Evolutionary conservation across 2,797 vertebrate genomes (phyloP), one percentile per base, ranked within the genome.

Genomic region (Schizopygopsis pylzovi): DNA sequence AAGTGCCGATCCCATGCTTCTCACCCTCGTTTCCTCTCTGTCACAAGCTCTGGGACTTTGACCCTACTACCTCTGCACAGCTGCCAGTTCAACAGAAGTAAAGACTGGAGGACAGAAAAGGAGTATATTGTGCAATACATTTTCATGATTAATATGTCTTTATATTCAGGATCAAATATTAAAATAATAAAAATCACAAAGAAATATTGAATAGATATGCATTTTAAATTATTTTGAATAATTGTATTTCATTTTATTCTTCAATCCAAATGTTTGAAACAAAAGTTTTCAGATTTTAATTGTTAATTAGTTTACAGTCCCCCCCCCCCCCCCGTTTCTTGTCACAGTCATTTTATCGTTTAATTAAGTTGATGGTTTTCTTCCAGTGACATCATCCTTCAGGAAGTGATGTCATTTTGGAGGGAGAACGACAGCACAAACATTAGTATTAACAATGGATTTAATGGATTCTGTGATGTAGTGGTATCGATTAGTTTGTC

Each of bases 21-120:
- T 92, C 90, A 86, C 92, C 89, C 91, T 84, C 79, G 83, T 84
- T 93, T 94, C 92, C 91, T 90, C 80, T 81, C 63, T 87, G 81
- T 90, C 81, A 88, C 78, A 79, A 86, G 79, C 86, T 85, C 83
- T 87, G 89, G 86, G 88, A 91, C 88, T 88, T 79, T 68, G 56
- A 90, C 71, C 71, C 6, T 68, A 52, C n/a, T 68, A 43, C 22
- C 49, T 72, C 45, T 37, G 43, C 18, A 75, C 54, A 83, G 52
- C 25, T 75, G 54, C 47, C 63, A 72, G 54, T 7, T 13, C 20
- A 37, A 56, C 63, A 81, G 67, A 49, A 56, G 54, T 63, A 68
- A 76, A 61, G 67, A 61, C 37, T 65, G 68, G 70, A 61, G 16
- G 33, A n/a, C 28, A 4, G 75, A 13, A 86, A 88, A 73, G 65